phyloP scores from a whole-genome alignment of 1,140 invertebrate genomes.

The Phymorhynchus buccinoides region DNA sequence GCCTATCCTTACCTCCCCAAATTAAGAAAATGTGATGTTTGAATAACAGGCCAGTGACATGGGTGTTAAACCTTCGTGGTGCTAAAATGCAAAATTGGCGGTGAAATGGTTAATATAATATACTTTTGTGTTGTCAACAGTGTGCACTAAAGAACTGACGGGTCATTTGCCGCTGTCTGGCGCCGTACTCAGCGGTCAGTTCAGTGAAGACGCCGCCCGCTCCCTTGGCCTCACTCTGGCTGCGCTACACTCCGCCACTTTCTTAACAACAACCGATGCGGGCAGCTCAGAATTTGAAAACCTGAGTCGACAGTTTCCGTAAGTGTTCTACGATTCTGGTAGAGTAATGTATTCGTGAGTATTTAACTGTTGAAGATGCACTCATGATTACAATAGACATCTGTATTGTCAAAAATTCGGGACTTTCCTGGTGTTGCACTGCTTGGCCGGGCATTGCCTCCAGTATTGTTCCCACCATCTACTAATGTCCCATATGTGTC shows the following conservation, averaged over 20 bases:
- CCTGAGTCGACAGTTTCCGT: slow-evolving; percentile 10
- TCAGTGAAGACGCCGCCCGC: neutral
- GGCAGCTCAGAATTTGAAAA: neutral
- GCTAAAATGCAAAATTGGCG: too few relatives aligned
- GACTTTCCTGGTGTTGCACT: too few relatives aligned
- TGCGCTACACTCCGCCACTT: slow-evolving; percentile 5
- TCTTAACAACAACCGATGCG: neutral
- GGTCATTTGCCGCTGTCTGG: neutral
- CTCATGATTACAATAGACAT: too few relatives aligned
- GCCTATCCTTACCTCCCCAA: too few relatives aligned
- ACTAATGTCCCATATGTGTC: too few relatives aligned
- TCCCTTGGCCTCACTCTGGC: slow-evolving; percentile 11
- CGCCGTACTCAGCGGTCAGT: neutral
- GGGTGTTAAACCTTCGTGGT: too few relatives aligned
- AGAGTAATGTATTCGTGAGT: neutral
- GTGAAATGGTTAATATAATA: too few relatives aligned
- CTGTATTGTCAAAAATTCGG: too few relatives aligned
- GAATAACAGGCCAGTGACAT: neutral
- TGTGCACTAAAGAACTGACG: slow-evolving; percentile 24
- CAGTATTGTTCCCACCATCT: too few relatives aligned
- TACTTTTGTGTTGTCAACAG: neutral
- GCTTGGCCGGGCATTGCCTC: too few relatives aligned
- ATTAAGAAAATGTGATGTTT: too few relatives aligned
- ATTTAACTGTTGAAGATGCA: too few relatives aligned
- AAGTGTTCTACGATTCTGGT: neutral